These are phyloP conservation scores for Melanotaenia boesemani DNA, from an alignment of 2,797 vertebrate species.

Conservation along the genomic window DNA sequence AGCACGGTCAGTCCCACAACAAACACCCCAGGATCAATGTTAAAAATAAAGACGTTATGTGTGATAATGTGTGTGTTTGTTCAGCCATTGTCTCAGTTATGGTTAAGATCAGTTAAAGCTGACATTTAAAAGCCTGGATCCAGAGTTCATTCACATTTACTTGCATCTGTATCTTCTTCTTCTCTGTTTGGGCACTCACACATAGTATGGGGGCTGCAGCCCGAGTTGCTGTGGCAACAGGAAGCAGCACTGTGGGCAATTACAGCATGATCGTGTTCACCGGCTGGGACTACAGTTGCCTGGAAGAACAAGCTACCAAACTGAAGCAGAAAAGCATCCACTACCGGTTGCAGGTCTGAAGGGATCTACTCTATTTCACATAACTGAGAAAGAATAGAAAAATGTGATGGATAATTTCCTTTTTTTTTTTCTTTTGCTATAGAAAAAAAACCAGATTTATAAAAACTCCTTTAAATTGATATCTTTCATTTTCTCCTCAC, in stretches of 20 bases:
- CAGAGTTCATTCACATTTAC: slow-evolving; percentile 26
- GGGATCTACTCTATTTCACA: slow-evolving; percentile 23
- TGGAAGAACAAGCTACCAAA: slow-evolving; percentile 75
- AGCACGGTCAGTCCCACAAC: slow-evolving; percentile 78
- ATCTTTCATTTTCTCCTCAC: background rate
- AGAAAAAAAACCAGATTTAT: background rate
- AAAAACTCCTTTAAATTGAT: too few relatives aligned
- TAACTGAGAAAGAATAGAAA: background rate
- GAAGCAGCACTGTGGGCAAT: slow-evolving; percentile 77
- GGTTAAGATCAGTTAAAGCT: slow-evolving; percentile 7
- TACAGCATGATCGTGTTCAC: slow-evolving; percentile 89
- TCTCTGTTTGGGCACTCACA: slow-evolving; percentile 22
- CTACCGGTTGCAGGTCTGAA: slow-evolving; percentile 87
- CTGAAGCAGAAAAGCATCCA: slow-evolving; percentile 87
- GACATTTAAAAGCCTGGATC: slow-evolving; percentile 22
- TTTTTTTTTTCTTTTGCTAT: background rate
- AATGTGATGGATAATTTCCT: background rate
- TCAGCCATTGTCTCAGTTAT: background rate
- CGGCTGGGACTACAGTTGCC: slow-evolving; percentile 89
- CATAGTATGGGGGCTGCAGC: slow-evolving; percentile 84
- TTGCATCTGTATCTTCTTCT: slow-evolving; percentile 31
- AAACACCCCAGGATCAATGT: background rate
- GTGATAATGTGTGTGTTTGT: slow-evolving; percentile 9
- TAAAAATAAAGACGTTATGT: background rate
- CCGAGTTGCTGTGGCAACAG: slow-evolving; percentile 83